Evolutionary conservation across 2,888 invertebrate genomes (phyloP).

Genomic region (Arrhopalites spinosus): DNA sequence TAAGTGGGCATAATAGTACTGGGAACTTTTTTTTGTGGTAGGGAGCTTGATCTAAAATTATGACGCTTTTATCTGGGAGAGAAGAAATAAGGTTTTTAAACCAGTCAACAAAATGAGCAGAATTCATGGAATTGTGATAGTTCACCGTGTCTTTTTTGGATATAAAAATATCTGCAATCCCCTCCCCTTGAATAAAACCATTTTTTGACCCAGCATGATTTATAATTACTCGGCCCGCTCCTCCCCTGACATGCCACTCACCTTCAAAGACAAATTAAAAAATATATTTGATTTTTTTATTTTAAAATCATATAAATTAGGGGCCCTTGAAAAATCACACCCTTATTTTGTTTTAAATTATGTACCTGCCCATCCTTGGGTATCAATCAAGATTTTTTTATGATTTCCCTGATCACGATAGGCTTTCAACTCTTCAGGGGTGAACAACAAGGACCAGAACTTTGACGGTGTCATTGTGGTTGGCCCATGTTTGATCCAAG

Average conservation of each 20-base stretch:
- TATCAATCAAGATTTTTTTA: background rate
- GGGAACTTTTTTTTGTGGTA: background rate
- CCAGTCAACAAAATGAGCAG: background rate
- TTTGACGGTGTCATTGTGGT: background rate
- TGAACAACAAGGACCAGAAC: background rate
- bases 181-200: background rate
- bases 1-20: background rate
- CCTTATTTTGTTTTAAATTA: no score
- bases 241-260: background rate
- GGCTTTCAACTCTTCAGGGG: background rate
- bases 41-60: background rate
- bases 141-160: no score
- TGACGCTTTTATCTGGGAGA: background rate
- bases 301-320: background rate
- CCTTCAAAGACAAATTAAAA: background rate
- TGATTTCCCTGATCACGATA: background rate
- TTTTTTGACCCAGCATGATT: background rate
- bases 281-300: background rate
- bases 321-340: background rate
- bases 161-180: no score
- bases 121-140: background rate
- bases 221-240: background rate
- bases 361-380: background rate
- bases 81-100: background rate
- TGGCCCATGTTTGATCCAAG: background rate